Conservation (phyloP, 1,140 invertebrate species). For the Agrilus planipennis region DNA sequence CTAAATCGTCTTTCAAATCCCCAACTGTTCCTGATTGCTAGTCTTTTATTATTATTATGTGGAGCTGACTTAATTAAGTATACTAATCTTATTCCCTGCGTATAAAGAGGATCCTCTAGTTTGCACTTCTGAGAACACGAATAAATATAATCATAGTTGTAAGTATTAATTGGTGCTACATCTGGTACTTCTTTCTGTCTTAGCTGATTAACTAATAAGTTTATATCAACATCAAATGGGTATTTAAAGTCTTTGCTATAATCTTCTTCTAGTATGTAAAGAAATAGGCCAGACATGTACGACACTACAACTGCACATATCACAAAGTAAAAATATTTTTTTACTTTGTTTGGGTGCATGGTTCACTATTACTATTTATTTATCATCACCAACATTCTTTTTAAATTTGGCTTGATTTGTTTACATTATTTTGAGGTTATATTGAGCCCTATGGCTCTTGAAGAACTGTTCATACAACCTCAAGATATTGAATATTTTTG, state of each 20-base stretch:
- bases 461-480: no score
- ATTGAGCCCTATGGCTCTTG: no score
- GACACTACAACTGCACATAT: no score
- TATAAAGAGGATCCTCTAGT: constrained; percentile 31
- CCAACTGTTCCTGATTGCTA: constrained; percentile 69
- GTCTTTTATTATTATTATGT: constrained; percentile 56
- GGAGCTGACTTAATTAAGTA: constrained; percentile 77
- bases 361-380: no score
- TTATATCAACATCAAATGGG: constrained; percentile 51
- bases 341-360: no score
- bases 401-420: no score
- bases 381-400: no score
- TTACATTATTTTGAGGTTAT: no score
- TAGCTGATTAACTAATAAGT: constrained; percentile 40
- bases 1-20: constrained; percentile 56
- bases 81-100: no score
- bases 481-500: no score
- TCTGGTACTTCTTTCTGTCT: constrained; percentile 38
- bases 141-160: constrained; percentile 44
- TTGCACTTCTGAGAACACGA: constrained; percentile 40
- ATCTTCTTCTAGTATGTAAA: constrained; percentile 53
- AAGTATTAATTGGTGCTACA: constrained; percentile 43
- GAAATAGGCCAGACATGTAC: constrained; percentile 48
- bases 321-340: no score
- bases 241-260: constrained; percentile 55